A percentile compares a stretch with the other conserved stretches of the same genome.
phyloP scores from a whole-genome alignment of 1,140 invertebrate species.

The Drosophila kurseongensis region DNA sequence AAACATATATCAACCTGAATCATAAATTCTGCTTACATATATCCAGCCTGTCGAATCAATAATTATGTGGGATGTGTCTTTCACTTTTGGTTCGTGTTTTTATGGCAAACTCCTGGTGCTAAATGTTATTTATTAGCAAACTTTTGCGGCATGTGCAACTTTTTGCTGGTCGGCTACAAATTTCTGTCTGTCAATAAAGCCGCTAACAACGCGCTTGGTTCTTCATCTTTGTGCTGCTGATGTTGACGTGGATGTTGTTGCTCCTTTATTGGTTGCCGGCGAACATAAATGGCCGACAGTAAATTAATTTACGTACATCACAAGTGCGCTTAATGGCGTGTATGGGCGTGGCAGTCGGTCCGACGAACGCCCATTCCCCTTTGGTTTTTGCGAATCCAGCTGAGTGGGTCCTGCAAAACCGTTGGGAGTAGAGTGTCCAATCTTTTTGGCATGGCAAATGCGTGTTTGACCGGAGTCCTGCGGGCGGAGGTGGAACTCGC shows the following conservation, averaged over 20 bases:
- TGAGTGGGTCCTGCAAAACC: conserved; percentile 7
- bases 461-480: conserved; percentile 50
- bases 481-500: conserved; percentile 6
- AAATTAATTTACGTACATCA: conserved; percentile 80
- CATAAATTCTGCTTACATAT: conserved; percentile 61
- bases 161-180: conserved; percentile 28
- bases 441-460: conserved; percentile 63
- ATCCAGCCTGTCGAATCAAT: conserved; percentile 54
- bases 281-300: conserved; percentile 72
- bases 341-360: conserved; percentile 29
- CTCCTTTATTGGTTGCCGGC: conserved; percentile 23
- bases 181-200: conserved; percentile 69
- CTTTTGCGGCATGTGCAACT: conserved; percentile 65
- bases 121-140: conserved; percentile 81
- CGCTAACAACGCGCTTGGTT: conserved; percentile 47
- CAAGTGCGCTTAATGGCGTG: conserved; percentile 74
- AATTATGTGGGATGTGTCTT: conserved; percentile 59
- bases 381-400: conserved; percentile 43
- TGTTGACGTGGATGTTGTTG: conserved; percentile 19
- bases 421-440: conserved; percentile 15
- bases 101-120: conserved; percentile 49
- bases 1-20: conserved; percentile 30
- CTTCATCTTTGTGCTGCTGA: conserved; percentile 22
- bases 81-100: conserved; percentile 28
- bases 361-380: conserved; percentile 7